phyloP scores from a whole-genome alignment of 2,888 invertebrate species.

The Agrypnus murinus region DNA sequence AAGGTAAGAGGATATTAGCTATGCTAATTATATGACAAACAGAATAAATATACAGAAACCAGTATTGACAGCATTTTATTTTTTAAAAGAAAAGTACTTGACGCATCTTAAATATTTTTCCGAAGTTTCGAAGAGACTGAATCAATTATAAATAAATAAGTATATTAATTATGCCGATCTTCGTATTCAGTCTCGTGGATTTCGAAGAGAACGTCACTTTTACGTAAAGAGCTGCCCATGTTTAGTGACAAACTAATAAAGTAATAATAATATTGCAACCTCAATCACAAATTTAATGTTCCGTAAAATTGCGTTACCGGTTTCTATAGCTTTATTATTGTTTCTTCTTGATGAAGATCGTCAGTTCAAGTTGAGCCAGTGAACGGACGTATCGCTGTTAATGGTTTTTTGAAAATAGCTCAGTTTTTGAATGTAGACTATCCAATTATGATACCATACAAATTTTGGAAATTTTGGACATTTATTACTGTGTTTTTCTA shows the following conservation, averaged over 20 bases:
- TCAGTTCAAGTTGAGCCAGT: slow-evolving; percentile 27
- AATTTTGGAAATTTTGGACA: slow-evolving; percentile 2
- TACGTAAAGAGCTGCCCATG: no score
- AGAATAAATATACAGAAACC: slow-evolving; percentile 28
- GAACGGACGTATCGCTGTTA: slow-evolving; percentile 6
- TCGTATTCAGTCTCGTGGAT: no score
- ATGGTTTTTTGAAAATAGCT: no score
- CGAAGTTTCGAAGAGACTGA: no score
- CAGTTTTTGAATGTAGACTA: no score
- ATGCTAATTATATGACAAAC: slow-evolving; percentile 23
- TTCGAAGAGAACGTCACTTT: no score
- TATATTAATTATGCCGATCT: no score
- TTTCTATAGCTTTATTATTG: slow-evolving; percentile 6
- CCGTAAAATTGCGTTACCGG: background rate
- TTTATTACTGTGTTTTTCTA: background rate
- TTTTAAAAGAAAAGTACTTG: background rate
- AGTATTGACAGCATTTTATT: slow-evolving; percentile 22
- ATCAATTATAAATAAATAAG: no score
- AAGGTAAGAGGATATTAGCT: background rate
- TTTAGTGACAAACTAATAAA: background rate
- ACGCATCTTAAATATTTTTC: no score
- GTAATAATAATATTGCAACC: background rate
- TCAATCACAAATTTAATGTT: background rate
- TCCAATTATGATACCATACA: no score
- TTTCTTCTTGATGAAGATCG: slow-evolving; percentile 18